Conservation (phyloP, 2,113 vertebrate genomes). For the Greenwoodochromis staneri region DNA sequence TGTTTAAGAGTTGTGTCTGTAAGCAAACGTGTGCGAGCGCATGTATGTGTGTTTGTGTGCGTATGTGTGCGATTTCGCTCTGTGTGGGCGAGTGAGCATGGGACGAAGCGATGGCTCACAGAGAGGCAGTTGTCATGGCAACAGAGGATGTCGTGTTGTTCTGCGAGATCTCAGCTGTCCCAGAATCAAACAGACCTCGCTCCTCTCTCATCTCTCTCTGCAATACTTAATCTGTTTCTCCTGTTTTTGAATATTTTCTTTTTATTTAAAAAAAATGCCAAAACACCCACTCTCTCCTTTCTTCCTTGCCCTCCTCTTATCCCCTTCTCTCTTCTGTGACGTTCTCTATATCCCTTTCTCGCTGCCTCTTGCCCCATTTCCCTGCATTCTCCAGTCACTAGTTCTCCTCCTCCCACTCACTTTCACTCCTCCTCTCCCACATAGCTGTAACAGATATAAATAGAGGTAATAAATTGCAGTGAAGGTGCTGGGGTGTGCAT, state of each 20-base stretch:
- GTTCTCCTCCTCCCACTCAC: neutral
- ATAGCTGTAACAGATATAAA: slow-evolving; percentile 33
- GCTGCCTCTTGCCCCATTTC: slow-evolving; percentile 5
- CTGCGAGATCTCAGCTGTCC: slow-evolving; percentile 41
- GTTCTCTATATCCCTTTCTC: neutral
- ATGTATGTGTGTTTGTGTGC: neutral
- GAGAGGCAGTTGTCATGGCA: slow-evolving; percentile 66
- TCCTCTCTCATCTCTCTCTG: neutral
- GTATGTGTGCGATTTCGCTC: neutral
- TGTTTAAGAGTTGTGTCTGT: slow-evolving; percentile 35
- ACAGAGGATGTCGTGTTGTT: slow-evolving; percentile 57
- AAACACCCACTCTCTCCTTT: neutral
- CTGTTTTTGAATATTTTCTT: neutral
- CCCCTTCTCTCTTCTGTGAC: neutral
- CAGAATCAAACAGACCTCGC: slow-evolving; percentile 35
- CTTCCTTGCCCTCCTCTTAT: neutral
- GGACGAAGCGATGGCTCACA: slow-evolving; percentile 38
- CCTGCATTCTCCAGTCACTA: neutral
- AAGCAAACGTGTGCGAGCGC: neutral
- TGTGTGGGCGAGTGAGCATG: slow-evolving; percentile 43
- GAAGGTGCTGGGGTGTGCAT: slow-evolving; percentile 1
- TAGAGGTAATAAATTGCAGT: slow-evolving; percentile 35
- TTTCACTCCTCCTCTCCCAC: neutral
- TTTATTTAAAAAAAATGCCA: fast-evolving
- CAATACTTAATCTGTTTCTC: neutral